Evolutionary conservation across 2,888 invertebrate species (phyloP), one percentile per base, ranked within the genome.

Genomic region (Malachius bipustulatus): DNA sequence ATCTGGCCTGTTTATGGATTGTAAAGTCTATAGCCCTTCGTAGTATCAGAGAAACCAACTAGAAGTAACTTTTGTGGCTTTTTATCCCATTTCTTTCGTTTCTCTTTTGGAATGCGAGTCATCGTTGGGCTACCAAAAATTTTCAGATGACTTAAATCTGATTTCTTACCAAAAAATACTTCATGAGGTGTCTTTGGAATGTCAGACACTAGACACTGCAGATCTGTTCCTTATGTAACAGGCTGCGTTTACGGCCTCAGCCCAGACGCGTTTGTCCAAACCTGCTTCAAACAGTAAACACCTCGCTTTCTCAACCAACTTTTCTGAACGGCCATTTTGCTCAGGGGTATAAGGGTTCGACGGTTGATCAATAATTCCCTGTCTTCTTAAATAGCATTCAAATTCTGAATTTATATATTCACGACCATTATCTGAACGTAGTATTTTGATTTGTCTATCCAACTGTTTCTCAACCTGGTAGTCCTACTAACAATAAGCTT

Each of bases 121-220:
- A 35, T 30, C 12, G 30, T 41, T 14, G 33, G 28, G 32, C 42
- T 40, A n/a, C 44, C 44, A 41, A 47, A 47, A 14, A 45, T 39
- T 34, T 36, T 38, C 29, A 43, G 29, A 15, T 29, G 15, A 26
- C 37, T 39, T 9, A 46, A 34, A 35, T 45, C 38, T 19, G 42
- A 37, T 37, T 47, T 47, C 28, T 16, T 38, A 6, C 35, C 33
- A 26, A 28, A 16, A 43, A 43, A 46, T 26, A 45, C 39, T 30
- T 44, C 45, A 27, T 35, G 44, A 29, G 45, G 45, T 10, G 40
- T 45, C 30, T 41, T 45, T 19, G 35, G 27, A 9, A 43, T 24
- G 31, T 39, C 40, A 14, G 36, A 34, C 12, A 39, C 41, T 30
- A n/a, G n/a, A n/a, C n/a, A n/a, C n/a, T n/a, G 42, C 32, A 26